Evolutionary conservation across 1,140 invertebrate genomes (phyloP), one percentile per base, ranked within the genome.

Genomic region (Leptinotarsa texana): DNA sequence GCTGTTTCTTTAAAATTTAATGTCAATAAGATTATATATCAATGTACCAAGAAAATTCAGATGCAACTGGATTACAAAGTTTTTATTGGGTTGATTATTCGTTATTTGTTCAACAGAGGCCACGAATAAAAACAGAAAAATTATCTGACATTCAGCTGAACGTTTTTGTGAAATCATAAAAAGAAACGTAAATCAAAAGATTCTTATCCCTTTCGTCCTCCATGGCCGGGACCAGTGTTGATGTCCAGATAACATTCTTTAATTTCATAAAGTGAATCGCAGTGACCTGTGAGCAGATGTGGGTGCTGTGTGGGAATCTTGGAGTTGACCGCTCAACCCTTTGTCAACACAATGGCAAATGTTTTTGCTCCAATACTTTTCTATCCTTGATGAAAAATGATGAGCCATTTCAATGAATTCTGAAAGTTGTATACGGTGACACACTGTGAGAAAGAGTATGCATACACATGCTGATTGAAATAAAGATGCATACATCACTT

Each of bases 231-330:
- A 70, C 51, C 69, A 48, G 18, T 27, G 69, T 21, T 70, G 69
- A 70, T 57, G 69, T 70, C 69, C 51, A 70, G 69, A 70, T 70
- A 70, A 70, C 33, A 48, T 70, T 22, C 47, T 70, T 70, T 21
- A 70, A 57, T 57, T 61, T 70, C 13, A 42, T 18, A 69, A 69
- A 69, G 67, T 70, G 51, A 61, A 51, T 70, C 69, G 47, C 69
- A 70, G 51, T 70, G 69, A 70, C 69, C 69, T 70, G 69, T 70
- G 69, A 70, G 69, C 69, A 70, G 69, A 70, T 70, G 69, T 70
- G 69, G 69, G 69, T 70, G 69, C 69, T 70, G 69, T 70, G 69
- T 70, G 69, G 69, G 69, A 70, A 70, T 70, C 27, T 13, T 15
- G 57, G 15, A 21, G 27, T 15, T 70, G 69, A 48, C 33, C 69